phyloP scores from a whole-genome alignment of 2,113 vertebrate species.

The Octodon degus region DNA sequence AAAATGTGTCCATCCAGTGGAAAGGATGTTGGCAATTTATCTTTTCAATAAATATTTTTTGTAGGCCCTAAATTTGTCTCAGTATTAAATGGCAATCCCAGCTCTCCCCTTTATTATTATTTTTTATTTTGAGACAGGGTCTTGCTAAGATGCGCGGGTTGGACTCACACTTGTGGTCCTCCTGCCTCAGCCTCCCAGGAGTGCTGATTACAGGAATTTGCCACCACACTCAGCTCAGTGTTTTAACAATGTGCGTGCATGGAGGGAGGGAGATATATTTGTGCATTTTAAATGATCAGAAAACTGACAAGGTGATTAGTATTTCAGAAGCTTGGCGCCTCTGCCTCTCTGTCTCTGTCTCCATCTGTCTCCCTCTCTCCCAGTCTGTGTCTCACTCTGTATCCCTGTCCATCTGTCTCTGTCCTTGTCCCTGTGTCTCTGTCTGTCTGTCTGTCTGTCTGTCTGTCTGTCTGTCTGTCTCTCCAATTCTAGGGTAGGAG shows the following conservation, averaged over 20 bases:
- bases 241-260: rapidly evolving
- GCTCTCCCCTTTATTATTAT: background rate
- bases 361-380: no score
- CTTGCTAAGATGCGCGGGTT: background rate
- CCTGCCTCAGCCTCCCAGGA: background rate
- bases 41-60: rapidly evolving
- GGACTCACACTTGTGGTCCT: background rate
- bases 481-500: background rate
- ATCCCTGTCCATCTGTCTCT: rapidly evolving
- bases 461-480: no score
- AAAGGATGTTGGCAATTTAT: rapidly evolving
- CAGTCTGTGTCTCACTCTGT: rapidly evolving
- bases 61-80: background rate
- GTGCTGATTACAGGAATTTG: background rate
- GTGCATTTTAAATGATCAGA: background rate
- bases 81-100: background rate
- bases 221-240: no score
- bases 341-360: no score
- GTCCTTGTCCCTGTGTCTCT: rapidly evolving
- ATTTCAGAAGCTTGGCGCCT: background rate
- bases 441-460: no score
- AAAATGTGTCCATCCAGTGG: rapidly evolving
- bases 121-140: background rate
- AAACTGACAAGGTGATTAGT: background rate
- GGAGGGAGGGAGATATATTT: background rate